A percentile compares a stretch with the other conserved stretches of the same genome.
These are phyloP conservation scores for Platichthys flesus DNA, from an alignment of 2,113 vertebrate species.

Conservation along the genomic window DNA sequence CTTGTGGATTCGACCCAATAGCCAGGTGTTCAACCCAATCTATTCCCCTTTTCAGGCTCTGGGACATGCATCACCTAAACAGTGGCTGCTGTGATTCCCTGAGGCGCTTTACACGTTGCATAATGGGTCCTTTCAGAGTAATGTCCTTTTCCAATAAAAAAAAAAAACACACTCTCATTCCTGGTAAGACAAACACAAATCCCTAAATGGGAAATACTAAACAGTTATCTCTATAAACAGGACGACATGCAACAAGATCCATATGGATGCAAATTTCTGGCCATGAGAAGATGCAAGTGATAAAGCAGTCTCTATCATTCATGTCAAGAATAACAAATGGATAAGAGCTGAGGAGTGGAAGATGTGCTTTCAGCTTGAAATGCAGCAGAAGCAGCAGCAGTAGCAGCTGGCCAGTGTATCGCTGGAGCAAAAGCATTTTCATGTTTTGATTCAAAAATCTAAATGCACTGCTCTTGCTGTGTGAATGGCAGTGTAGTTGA, in stretches of 20 bases:
- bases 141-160: neutral
- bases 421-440: neutral
- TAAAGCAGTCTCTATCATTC: slow-evolving; percentile 9
- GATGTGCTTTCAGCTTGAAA: slow-evolving; percentile 10
- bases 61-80: slow-evolving; percentile 25
- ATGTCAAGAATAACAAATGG: slow-evolving; percentile 5
- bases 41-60: slow-evolving; percentile 9
- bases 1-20: slow-evolving; percentile 9
- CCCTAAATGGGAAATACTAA: neutral
- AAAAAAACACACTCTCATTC: neutral
- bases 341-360: neutral
- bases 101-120: slow-evolving; percentile 2
- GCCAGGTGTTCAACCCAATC: slow-evolving; percentile 23
- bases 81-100: slow-evolving; percentile 29
- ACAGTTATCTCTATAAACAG: slow-evolving; percentile 19
- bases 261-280: neutral
- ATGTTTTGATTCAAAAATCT: slow-evolving; percentile 5
- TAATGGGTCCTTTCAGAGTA: slow-evolving; percentile 37
- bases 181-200: slow-evolving; percentile 6
- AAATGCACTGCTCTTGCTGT: neutral
- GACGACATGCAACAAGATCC: neutral
- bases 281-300: slow-evolving; percentile 2
- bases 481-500: neutral
- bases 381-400: neutral
- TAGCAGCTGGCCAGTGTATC: neutral